Conservation (phyloP, 2,797 vertebrate genomes). For the Rhabdophis nuchalis region DNA sequence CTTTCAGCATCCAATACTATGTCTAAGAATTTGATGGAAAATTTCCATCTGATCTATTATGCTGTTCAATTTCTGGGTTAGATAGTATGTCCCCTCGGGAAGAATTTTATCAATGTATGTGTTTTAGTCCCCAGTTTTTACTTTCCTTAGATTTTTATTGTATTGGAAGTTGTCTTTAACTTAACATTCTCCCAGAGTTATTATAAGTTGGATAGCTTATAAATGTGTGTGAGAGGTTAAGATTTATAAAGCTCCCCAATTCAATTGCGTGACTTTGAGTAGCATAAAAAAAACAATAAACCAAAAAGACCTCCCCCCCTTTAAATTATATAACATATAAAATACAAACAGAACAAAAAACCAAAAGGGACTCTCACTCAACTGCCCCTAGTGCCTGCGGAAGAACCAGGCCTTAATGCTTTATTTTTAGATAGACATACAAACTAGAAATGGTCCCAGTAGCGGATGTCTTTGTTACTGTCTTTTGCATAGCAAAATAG, state of each 20-base stretch:
- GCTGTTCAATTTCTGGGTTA: not conserved
- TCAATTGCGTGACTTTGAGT: not conserved
- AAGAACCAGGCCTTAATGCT: not conserved
- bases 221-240: not conserved
- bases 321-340: not conserved
- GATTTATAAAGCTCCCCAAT: not conserved
- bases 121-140: not conserved
- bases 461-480: not conserved
- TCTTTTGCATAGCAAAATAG: not conserved
- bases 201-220: not conserved
- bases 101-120: not conserved
- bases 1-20: not conserved
- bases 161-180: not conserved
- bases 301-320: not conserved
- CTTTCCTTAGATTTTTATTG: not conserved
- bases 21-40: not conserved
- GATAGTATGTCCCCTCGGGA: not conserved
- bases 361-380: not conserved
- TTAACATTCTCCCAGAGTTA: not conserved
- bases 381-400: not conserved
- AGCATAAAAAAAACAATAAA: not conserved
- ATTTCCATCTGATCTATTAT: not conserved
- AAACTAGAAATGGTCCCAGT: not conserved
- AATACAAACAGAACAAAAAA: not conserved
- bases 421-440: not conserved